Evolutionary conservation across 1,140 invertebrate species (phyloP), one percentile per base, ranked within the genome.

Genomic region (Acromyrmex charruanus): DNA sequence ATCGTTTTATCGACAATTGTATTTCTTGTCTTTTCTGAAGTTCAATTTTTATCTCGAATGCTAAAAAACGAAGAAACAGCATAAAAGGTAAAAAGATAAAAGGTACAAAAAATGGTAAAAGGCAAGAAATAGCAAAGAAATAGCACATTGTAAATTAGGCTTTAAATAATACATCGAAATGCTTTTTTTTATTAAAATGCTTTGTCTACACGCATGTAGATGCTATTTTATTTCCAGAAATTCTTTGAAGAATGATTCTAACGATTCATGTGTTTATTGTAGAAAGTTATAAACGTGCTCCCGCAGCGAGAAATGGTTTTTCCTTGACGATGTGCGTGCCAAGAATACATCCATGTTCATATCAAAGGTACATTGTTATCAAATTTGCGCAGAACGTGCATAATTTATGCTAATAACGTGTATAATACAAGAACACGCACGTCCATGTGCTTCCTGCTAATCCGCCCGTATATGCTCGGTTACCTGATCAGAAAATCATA

Each of bases 311-410:
- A 2, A 53, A 28, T 21, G 14, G 4, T 55, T 68, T 80, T 35
- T 35, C 44, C n/a, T 39, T n/a, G 14, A 39, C 61, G 44, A 7
- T 65, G 71, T 85, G 86, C 82, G 88, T 89, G 90, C 88, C 16
- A 88, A 85, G 89, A 91, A 89, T 87, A 89, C 88, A 89, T 89
- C 77, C 86, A 82, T 81, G 59, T 88, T 89, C 85, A 71, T 68
- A 75, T 85, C 85, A 10, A 77, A 85, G 75, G 71, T 87, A 71
- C 81, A 87, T 58, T 61, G 49, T 86, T 88, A 86, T 59, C 79
- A 59, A 88, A 84, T 87, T 89, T 39, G 61, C 49, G 44, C 44
- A 49, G 61, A 14, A 31, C 53, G n/a, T 21, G 72, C 18, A 28
- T 88, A 89, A 88, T 88, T 84, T 89, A 88, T 81, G 69, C 69